Conservation (phyloP, 2,888 invertebrate genomes). For the Caenorhabditis sp. region DNA sequence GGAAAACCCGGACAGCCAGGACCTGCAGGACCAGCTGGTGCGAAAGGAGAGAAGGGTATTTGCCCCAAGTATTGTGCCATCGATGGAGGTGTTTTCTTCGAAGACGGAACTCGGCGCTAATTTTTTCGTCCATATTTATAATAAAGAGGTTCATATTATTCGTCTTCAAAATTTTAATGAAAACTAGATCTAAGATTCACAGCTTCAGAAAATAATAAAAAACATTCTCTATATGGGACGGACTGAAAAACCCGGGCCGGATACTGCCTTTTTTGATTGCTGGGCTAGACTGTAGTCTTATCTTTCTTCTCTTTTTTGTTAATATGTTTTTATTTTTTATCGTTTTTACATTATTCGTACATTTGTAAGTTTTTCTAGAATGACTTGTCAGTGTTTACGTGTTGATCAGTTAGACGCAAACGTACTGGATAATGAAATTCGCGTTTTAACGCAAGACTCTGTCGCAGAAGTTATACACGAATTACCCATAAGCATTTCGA, state of each 20-base stretch:
- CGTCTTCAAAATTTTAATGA: too few relatives aligned
- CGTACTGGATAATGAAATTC: constrained; percentile 71
- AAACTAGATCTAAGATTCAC: too few relatives aligned
- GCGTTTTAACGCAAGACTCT: constrained; percentile 66
- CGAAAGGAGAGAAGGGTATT: constrained; percentile 38
- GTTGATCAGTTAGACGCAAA: constrained; percentile 63
- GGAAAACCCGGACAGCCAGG: constrained; percentile 55
- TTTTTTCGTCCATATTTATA: background rate
- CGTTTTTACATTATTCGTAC: background rate
- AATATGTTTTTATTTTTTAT: background rate
- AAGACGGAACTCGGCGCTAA: constrained; percentile 29
- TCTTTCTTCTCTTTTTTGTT: background rate
- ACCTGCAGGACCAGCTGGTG: constrained; percentile 30
- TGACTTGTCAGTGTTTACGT: constrained; percentile 55
- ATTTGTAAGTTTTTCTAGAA: constrained; percentile 9
- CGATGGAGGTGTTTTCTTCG: constrained; percentile 39
- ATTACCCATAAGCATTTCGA: constrained; percentile 60
- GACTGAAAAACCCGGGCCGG: too few relatives aligned
- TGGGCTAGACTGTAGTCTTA: too few relatives aligned
- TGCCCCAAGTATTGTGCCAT: constrained; percentile 40
- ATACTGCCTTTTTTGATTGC: too few relatives aligned
- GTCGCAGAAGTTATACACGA: constrained; percentile 68
- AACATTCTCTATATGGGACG: too few relatives aligned
- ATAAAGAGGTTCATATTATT: constrained; percentile 1
- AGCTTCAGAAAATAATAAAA: too few relatives aligned